Conservation (phyloP, 2,113 vertebrate species). For the Chinchilla lanigera region DNA sequence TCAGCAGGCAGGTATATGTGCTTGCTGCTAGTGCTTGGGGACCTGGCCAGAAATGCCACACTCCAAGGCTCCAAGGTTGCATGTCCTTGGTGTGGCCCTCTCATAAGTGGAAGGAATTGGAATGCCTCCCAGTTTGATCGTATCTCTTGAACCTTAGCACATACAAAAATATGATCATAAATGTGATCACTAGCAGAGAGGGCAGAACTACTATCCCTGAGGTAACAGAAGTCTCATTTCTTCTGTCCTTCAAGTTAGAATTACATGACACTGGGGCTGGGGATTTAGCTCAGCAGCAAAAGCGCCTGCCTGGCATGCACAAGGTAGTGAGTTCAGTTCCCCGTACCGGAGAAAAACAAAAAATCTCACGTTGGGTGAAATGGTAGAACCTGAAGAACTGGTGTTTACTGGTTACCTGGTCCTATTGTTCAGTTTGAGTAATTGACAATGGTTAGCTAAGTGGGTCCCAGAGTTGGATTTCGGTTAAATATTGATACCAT, state of each 20-base stretch:
- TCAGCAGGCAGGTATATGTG: background rate
- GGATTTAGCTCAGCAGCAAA: too few relatives aligned
- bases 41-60: background rate
- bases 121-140: background rate
- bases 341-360: too few relatives aligned
- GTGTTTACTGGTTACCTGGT: constrained; percentile 62
- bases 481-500: constrained; percentile 4
- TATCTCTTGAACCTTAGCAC: background rate
- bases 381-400: constrained; percentile 60
- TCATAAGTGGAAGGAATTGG: background rate
- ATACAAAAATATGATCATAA: background rate
- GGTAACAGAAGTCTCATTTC: background rate
- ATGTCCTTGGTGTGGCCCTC: background rate
- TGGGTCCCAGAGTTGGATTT: constrained; percentile 68
- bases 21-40: background rate
- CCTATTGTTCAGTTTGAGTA: constrained; percentile 70
- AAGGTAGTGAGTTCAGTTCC: too few relatives aligned
- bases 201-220: background rate
- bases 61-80: background rate
- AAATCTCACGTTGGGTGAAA: constrained; percentile 67
- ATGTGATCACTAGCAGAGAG: background rate
- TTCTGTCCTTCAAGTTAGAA: background rate
- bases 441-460: constrained; percentile 72
- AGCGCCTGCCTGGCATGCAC: too few relatives aligned
- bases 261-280: too few relatives aligned